Evolutionary conservation across 2,888 invertebrate genomes (phyloP), one percentile per base, ranked within the genome.

Genomic region (Aleiodes alternator): DNA sequence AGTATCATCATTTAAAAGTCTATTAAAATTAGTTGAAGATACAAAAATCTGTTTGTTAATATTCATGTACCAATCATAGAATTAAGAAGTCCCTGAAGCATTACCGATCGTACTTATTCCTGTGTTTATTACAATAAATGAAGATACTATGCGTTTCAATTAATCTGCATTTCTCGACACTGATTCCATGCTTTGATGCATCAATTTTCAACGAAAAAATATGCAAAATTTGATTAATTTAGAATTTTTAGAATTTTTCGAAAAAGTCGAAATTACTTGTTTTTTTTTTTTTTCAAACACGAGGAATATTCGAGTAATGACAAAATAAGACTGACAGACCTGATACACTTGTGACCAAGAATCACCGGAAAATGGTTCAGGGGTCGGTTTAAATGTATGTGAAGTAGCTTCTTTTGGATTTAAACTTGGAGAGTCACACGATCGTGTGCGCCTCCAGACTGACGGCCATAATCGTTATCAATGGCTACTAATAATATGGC

Each of bases 71-170:
- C 88, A 80, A 80, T 82, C 69, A 87, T 76, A 72, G 79, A 82
- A 74, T 84, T 81, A 80, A 87, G 83, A 81, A 88, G 84, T 82
- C 83, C 82, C 73, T 87, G 87, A 79, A 88, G 82, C 88, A 87
- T 23, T 88, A 84, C 84, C 86, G 84, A 50, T n/a, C 34, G 75
- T 75, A 70, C 76, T 75, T 73, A 72, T 56, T 57, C 71, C 23
- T 31, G 16, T 29, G 9, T 29, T 16, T 56, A 51, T 51, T 68
- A n/a, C 5, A 23, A 23, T 2, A 14, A n/a, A 43, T 29, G 23
- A 16, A 14, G 8, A 14, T 23, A 5, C 11, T 31, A 9, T 12
- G 7, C 5, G 31, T 3, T 29, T 57, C 12, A 12, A 14, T 43
- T 9, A 3, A 12, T 7, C 9, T 43, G 23, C 64, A 64, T 43